A percentile compares a stretch with the other conserved stretches of the same genome.
phyloP scores from a whole-genome alignment of 1,140 invertebrate species.

The Panagrolaimus sp. region DNA sequence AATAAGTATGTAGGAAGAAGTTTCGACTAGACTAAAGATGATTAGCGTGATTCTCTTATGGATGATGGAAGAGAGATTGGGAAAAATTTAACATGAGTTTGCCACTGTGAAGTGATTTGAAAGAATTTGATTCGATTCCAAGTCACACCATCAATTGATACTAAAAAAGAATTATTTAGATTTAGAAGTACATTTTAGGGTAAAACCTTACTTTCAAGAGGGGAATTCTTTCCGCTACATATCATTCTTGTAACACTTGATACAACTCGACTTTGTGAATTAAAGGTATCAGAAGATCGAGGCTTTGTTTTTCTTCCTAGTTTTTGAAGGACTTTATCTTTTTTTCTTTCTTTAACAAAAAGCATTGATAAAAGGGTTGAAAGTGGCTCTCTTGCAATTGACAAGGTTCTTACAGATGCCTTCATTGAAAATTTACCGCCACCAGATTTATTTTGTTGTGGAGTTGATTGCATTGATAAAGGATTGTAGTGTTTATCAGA shows the following conservation, averaged over 20 bases:
- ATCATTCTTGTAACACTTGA: conserved; percentile 39
- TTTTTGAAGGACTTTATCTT: conserved; percentile 47
- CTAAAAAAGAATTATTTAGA: conserved; percentile 63
- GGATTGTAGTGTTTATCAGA: conserved; percentile 5
- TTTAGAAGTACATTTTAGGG: neutral
- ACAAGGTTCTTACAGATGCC: conserved; percentile 37
- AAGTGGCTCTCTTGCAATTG: conserved; percentile 37
- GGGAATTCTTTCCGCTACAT: conserved; percentile 40
- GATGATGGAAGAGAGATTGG: conserved; percentile 70
- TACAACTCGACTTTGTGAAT: conserved; percentile 41
- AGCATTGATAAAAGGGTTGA: conserved; percentile 42
- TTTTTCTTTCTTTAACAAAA: conserved; percentile 44
- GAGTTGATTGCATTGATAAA: neutral
- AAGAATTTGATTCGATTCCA: conserved; percentile 96
- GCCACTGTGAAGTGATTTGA: conserved; percentile 93
- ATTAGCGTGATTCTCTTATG: neutral
- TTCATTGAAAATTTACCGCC: conserved; percentile 47
- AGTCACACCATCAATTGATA: conserved; percentile 88
- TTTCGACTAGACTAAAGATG: neutral
- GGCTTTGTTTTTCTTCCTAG: conserved; percentile 37
- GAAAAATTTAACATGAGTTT: conserved; percentile 91
- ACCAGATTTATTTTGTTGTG: neutral
- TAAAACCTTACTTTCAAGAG: conserved; percentile 32
- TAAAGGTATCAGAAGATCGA: conserved; percentile 28
- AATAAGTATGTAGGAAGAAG: too few species aligned